These are phyloP conservation scores for Drosophila stalkeri DNA, from an alignment of 2,888 invertebrate genomes.

Conservation along the genomic window DNA sequence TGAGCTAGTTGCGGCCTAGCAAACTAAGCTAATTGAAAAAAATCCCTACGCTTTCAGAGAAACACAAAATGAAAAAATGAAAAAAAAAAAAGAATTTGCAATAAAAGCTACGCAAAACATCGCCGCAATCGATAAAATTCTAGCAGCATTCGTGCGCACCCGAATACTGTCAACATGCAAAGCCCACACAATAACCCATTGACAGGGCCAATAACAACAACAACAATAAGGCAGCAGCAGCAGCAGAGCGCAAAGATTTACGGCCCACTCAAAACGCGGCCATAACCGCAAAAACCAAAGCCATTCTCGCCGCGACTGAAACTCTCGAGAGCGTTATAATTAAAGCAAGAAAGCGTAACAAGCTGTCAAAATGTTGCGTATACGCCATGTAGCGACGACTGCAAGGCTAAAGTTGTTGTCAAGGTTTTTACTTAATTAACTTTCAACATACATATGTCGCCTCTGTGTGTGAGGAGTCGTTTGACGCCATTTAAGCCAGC, in stretches of 20 bases:
- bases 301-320: conserved; percentile 12
- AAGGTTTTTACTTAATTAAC: conserved; percentile 66
- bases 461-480: conserved; percentile 13
- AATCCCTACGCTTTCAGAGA: conserved; percentile 40
- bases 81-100: not conserved
- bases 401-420: conserved; percentile 17
- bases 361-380: conserved; percentile 66
- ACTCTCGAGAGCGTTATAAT: conserved; percentile 51
- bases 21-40: conserved; percentile 66
- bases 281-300: conserved; percentile 35
- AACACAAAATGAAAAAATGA: not conserved
- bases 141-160: not conserved
- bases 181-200: conserved; percentile 26
- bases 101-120: not conserved
- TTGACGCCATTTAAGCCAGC: conserved; percentile 31
- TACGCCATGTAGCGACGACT: not conserved
- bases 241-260: conserved; percentile 25
- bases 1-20: conserved; percentile 17
- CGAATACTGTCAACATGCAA: conserved; percentile 33
- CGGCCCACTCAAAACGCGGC: not conserved
- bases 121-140: conserved; percentile 10
- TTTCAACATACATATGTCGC: conserved; percentile 48
- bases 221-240: not conserved
- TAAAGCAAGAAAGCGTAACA: conserved; percentile 58
- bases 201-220: conserved; percentile 45